Conservation (phyloP, 2,888 invertebrate species). For the Epistrophe eligans region DNA sequence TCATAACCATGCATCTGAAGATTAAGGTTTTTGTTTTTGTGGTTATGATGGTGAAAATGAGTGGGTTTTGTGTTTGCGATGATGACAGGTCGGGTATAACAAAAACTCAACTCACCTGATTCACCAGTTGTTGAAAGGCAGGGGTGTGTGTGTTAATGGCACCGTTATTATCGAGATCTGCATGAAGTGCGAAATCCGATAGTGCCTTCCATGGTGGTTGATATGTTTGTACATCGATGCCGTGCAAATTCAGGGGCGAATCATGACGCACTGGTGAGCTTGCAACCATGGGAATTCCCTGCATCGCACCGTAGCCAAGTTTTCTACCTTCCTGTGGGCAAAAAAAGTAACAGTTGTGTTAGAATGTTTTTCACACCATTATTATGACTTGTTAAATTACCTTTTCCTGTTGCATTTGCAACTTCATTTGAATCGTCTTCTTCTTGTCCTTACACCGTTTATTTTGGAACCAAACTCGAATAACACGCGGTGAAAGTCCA, state of each 20-base stretch:
- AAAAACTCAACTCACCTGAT: conserved; percentile 88
- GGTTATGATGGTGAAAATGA: conserved; percentile 65
- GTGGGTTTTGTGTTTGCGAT: conserved; percentile 60
- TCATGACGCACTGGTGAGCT: conserved; percentile 96
- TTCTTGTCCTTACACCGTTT: conserved; percentile 99
- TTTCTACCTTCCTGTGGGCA: conserved; percentile 94
- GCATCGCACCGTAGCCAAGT: conserved; percentile 96
- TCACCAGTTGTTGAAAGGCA: conserved; percentile 98
- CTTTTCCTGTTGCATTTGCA: conserved; percentile 99
- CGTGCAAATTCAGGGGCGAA: conserved; percentile 93
- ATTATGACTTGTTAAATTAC: conserved; percentile 85
- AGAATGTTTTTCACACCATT: not conserved
- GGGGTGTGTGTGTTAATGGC: conserved; percentile 94
- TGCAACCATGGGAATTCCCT: conserved; percentile 99
- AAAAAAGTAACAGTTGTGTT: not conserved
- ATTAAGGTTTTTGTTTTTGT: conserved; percentile 66
- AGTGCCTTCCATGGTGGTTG: conserved; percentile 99
- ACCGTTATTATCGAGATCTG: conserved; percentile 90
- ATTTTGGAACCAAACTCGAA: conserved; percentile 99
- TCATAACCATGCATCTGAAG: conserved; percentile 96
- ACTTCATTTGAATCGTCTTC: conserved; percentile 97
- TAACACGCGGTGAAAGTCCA: conserved; percentile 97
- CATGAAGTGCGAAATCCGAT: conserved; percentile 97
- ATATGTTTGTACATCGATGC: conserved; percentile 94
- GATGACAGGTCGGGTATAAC: conserved; percentile 48